Percentiles rank a stretch among this genome's conserved stretches.
Evolutionary conservation across 1,140 invertebrate genomes (phyloP).

Genomic region (Mamestra configurata): DNA sequence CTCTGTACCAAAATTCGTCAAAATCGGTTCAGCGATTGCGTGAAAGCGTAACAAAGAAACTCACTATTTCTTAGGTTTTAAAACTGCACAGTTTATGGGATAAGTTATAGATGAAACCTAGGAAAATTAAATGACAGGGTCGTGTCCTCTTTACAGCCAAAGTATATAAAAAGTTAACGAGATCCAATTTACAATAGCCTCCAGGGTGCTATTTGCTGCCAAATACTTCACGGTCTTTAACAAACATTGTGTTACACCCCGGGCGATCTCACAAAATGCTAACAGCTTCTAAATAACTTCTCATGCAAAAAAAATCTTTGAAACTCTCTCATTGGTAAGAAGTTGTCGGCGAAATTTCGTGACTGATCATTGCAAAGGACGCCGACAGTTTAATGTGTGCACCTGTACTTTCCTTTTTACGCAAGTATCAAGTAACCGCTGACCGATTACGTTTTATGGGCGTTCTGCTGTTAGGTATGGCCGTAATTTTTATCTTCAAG

Average conservation of each 20-base stretch:
- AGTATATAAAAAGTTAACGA: neutral
- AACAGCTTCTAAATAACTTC: neutral
- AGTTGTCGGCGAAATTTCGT: neutral
- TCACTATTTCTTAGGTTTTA: too few species aligned
- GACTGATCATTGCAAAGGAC: conserved; percentile 2
- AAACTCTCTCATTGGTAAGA: conserved; percentile 5
- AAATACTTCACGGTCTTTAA: neutral
- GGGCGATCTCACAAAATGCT: neutral
- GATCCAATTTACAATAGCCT: neutral
- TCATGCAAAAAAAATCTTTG: neutral
- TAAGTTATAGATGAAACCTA: neutral
- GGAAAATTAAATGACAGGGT: too few species aligned
- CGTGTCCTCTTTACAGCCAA: neutral
- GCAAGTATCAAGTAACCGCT: conserved; percentile 1
- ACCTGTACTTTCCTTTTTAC: conserved; percentile 20
- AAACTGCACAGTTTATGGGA: too few species aligned
- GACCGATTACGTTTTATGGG: conserved; percentile 37
- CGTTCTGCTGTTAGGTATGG: conserved; percentile 20
- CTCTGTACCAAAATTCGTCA: too few species aligned
- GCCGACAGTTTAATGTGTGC: neutral
- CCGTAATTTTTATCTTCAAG: conserved; percentile 27
- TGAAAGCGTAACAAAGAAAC: too few species aligned
- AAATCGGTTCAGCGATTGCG: too few species aligned
- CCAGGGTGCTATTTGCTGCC: neutral
- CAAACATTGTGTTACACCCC: neutral